Percentiles rank a stretch among this genome's conserved stretches.
Conservation (phyloP, 1,140 invertebrate genomes). For the Zaprionus vittiger region DNA sequence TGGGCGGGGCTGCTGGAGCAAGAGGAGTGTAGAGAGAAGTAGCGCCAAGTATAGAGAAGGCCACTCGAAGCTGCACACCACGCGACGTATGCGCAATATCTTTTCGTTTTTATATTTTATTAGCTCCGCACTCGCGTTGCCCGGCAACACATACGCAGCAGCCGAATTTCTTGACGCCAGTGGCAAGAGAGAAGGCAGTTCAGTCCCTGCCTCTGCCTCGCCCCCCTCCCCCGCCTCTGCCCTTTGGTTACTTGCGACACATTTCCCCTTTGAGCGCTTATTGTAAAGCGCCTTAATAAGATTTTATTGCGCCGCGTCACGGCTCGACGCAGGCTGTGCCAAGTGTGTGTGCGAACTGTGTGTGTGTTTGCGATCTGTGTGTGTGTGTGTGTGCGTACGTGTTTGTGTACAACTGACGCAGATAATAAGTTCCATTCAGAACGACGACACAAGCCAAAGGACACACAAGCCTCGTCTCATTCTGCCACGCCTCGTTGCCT, state of each 20-base stretch:
- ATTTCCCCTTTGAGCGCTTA: slow-evolving; percentile 49
- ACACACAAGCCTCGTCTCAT: slow-evolving; percentile 31
- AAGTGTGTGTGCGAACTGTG: slow-evolving; percentile 38
- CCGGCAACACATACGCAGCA: slow-evolving; percentile 41
- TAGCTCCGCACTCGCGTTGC: slow-evolving; percentile 27
- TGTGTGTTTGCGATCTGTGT: not conserved
- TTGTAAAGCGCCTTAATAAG: slow-evolving; percentile 77
- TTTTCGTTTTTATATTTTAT: slow-evolving; percentile 63
- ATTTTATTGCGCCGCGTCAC: slow-evolving; percentile 74
- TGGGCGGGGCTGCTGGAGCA: not conserved
- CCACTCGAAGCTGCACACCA: slow-evolving; percentile 41
- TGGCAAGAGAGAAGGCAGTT: too few species aligned
- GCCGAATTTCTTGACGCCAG: slow-evolving; percentile 25
- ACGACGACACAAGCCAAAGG: slow-evolving; percentile 3
- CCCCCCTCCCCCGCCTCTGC: too few species aligned
- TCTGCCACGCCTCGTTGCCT: slow-evolving; percentile 9
- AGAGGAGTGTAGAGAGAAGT: not conserved
- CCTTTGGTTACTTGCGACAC: not conserved
- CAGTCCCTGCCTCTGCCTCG: not conserved
- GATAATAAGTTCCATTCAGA: slow-evolving; percentile 66
- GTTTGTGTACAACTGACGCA: slow-evolving; percentile 66
- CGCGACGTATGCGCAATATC: slow-evolving; percentile 76
- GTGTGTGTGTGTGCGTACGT: slow-evolving; percentile 41
- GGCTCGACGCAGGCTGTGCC: slow-evolving; percentile 10
- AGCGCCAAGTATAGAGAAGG: not conserved